Evolutionary conservation across 2,113 vertebrate genomes (phyloP), one percentile per base, ranked within the genome.

Genomic region (Silurus glanis): DNA sequence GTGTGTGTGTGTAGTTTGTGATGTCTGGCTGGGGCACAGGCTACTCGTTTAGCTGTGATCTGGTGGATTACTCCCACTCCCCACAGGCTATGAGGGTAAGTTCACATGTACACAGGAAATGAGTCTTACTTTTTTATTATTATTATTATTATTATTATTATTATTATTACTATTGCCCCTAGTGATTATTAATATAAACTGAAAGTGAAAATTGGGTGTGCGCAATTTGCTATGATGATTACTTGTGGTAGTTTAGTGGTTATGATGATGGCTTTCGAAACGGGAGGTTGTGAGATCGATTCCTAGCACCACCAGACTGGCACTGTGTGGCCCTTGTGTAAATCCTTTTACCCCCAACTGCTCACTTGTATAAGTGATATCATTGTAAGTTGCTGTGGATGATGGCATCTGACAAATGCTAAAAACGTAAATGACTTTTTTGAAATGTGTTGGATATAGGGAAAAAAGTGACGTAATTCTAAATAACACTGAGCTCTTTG

Each of bases 21-120:
- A 98, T 98, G 97, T 97, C 97, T 0, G 98, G 98, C 85, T 99
- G 98, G 98, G 98, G 97, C 71, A 98, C 97, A 0, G 97, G 97
- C 10, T 99, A 99, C 91, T 95, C 96, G 0, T 97, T 96, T 89
- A 93, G 55, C 9, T 99, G 98, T n/a, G 98, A 99, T 87, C 86
- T 97, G 0, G 95, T 99, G 74, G 97, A 99, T 93, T 99, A 97
- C 93, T 97, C 98, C 0, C 92, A 87, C 5, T 97, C 97, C 0
- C 97, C 97, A 0, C 94, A 94, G 91, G 97, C 92, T 23, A 6
- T 98, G 72, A 95, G 98, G 94, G 98, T 99, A 95, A 96, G 97
- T 93, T 25, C 78, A 59, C 25, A 17, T 80, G 14, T 45, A 58
- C 28, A 19, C 17, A 72, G 13, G 5, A 59, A 19, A 74, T n/a